Conservation (phyloP, 2,113 vertebrate species). For the Nothoprocta perdicaria region DNA sequence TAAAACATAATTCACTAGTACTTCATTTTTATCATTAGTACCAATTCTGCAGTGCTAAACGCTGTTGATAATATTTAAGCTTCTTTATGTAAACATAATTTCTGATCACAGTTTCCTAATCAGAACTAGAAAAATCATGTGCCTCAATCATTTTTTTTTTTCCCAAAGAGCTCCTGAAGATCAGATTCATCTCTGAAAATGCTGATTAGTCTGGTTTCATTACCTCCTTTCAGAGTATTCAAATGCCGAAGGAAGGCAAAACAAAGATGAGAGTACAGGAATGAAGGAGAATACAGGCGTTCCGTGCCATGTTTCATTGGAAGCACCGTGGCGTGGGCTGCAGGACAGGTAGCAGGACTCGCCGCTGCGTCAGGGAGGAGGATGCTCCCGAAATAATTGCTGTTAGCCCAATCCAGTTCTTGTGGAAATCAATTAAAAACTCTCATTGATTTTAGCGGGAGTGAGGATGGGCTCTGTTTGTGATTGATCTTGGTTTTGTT, state of each 20-base stretch:
- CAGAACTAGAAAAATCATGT: neutral
- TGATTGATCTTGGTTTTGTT: neutral
- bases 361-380: neutral
- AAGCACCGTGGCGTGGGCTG: neutral
- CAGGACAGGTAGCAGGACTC: neutral
- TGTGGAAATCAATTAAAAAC: neutral
- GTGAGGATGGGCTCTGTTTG: neutral
- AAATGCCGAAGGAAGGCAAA: neutral
- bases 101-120: slow-evolving; percentile 27
- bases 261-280: neutral
- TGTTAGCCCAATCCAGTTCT: neutral
- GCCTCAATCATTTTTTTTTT: slow-evolving; percentile 29
- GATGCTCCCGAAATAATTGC: neutral
- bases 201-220: slow-evolving; percentile 42
- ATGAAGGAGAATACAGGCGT: slow-evolving; percentile 15
- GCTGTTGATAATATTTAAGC: slow-evolving; percentile 59
- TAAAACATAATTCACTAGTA: slow-evolving; percentile 59
- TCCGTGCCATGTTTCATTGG: neutral
- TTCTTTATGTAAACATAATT: slow-evolving; percentile 54
- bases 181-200: slow-evolving; percentile 26
- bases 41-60: slow-evolving; percentile 56
- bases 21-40: slow-evolving; percentile 71
- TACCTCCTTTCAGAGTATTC: slow-evolving; percentile 27
- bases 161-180: slow-evolving; percentile 14
- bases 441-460: neutral